A percentile compares a stretch with the other conserved stretches of the same genome.
Conservation (phyloP, 2,113 vertebrate genomes). For the Perca schrenkii region DNA sequence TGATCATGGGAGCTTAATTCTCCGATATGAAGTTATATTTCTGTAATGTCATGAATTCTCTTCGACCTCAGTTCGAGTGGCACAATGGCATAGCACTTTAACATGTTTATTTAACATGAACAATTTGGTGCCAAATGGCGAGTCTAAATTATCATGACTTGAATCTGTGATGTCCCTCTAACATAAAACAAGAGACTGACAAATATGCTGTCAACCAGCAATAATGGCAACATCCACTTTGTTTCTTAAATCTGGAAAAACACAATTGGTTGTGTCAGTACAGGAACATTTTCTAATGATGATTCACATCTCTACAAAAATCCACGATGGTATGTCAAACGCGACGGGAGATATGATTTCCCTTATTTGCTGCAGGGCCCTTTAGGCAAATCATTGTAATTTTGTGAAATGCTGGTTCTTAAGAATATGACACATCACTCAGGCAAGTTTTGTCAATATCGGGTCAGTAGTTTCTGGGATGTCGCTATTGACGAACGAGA, state of each 20-base stretch:
- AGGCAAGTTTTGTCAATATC: slow-evolving; percentile 45
- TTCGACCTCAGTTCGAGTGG: not conserved
- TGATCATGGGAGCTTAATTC: not conserved
- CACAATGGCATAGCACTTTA: not conserved
- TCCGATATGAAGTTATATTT: not conserved
- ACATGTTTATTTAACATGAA: not conserved
- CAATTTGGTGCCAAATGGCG: not conserved
- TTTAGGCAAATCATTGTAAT: slow-evolving; percentile 28
- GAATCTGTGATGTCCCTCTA: not conserved
- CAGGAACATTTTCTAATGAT: not conserved
- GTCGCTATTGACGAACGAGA: slow-evolving; percentile 17
- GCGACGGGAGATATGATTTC: not conserved
- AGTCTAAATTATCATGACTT: not conserved
- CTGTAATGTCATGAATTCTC: slow-evolving; percentile 13
- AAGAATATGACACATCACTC: slow-evolving; percentile 30
- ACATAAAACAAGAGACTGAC: not conserved
- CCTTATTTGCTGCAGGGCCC: slow-evolving; percentile 3
- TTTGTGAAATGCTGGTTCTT: slow-evolving; percentile 28
- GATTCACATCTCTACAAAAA: slow-evolving; percentile 1
- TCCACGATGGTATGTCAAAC: not conserved
- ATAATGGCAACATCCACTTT: slow-evolving; percentile 7
- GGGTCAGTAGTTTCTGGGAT: slow-evolving; percentile 49
- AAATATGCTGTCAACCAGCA: not conserved
- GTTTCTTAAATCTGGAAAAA: not conserved
- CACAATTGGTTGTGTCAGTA: slow-evolving; percentile 3